phyloP scores from a whole-genome alignment of 2,888 invertebrate genomes.

The Plagiodera versicolora region DNA sequence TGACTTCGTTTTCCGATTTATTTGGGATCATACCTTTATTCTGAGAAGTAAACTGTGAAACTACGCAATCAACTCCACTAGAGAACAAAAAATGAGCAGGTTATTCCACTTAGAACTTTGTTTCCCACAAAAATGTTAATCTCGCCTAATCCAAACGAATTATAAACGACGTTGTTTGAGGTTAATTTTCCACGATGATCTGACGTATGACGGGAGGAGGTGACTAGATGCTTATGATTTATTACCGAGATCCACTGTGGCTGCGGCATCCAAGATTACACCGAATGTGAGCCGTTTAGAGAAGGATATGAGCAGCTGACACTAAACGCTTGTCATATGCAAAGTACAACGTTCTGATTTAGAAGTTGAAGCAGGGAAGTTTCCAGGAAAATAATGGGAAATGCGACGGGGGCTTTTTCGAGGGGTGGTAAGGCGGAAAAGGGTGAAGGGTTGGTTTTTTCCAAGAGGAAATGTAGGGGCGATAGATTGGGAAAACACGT shows the following conservation, averaged over 20 bases:
- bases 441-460: background rate
- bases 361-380: constrained; percentile 13
- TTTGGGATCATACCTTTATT: no score
- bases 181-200: constrained; percentile 33
- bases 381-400: constrained; percentile 6
- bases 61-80: no score
- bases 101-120: no score
- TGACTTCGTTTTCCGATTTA: no score
- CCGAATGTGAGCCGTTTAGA: constrained; percentile 51
- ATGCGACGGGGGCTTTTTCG: background rate
- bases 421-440: background rate
- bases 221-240: constrained; percentile 51
- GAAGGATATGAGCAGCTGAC: constrained; percentile 52
- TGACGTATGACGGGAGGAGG: constrained; percentile 48
- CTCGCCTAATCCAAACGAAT: constrained; percentile 18
- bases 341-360: constrained; percentile 36
- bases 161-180: constrained; percentile 24
- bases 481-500: no score
- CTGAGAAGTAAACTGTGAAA: no score
- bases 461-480: no score
- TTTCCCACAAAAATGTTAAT: no score
- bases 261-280: constrained; percentile 53
- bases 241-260: constrained; percentile 50
- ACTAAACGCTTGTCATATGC: constrained; percentile 48
- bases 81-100: no score